Conservation (phyloP, 2,888 invertebrate species). For the Melanargia galathea region DNA sequence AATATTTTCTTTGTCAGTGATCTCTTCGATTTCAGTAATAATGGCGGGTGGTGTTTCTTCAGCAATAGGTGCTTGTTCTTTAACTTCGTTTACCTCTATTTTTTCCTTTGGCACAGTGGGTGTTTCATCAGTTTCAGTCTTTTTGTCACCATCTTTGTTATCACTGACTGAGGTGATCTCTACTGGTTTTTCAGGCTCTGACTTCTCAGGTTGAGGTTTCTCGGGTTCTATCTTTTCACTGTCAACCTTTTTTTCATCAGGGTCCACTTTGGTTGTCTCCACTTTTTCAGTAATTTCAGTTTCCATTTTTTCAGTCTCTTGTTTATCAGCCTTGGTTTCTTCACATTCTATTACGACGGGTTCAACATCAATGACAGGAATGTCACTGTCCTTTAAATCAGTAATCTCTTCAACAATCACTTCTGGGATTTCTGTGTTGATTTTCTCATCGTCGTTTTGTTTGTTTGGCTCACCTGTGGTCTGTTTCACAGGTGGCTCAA, state of each 20-base stretch:
- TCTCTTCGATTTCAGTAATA: conserved; percentile 65
- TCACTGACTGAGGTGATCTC: conserved; percentile 16
- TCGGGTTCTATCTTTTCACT: conserved; percentile 24
- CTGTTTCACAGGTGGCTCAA: conserved; percentile 34
- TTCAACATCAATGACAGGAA: conserved; percentile 50
- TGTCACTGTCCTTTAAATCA: conserved; percentile 52
- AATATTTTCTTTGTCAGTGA: conserved; percentile 58
- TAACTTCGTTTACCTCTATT: conserved; percentile 43
- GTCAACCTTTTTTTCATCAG: conserved; percentile 16
- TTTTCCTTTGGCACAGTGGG: conserved; percentile 52
- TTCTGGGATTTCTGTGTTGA: conserved; percentile 33
- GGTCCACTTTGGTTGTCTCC: conserved; percentile 45
- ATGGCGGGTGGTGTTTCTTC: conserved; percentile 53
- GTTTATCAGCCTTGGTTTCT: conserved; percentile 55
- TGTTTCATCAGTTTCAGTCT: conserved; percentile 32
- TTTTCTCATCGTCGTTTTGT: conserved; percentile 34
- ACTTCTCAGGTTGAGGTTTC: conserved; percentile 25
- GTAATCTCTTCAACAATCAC: conserved; percentile 45
- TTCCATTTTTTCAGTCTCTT: conserved; percentile 60
- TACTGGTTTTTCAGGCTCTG: conserved; percentile 28
- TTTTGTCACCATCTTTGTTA: conserved; percentile 11
- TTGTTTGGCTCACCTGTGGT: conserved; percentile 37
- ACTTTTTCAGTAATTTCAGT: conserved; percentile 41
- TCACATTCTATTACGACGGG: conserved; percentile 51
- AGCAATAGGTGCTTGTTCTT: conserved; percentile 43